Conservation (phyloP, 2,888 invertebrate species). For the Trissolcus brochymenae region DNA sequence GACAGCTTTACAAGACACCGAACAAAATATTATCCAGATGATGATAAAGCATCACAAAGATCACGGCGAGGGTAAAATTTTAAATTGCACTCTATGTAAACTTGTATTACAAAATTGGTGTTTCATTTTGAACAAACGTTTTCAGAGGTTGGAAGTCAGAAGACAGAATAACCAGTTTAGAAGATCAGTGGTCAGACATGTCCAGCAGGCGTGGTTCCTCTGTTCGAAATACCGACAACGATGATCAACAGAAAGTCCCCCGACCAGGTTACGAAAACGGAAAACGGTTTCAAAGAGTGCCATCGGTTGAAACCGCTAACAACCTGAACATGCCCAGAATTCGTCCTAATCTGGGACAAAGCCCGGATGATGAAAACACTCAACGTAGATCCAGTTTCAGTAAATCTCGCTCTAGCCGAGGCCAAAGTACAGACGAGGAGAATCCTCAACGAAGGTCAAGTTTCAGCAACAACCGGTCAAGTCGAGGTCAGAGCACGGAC, state of each 20-base stretch:
- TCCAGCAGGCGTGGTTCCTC: slow-evolving; percentile 62
- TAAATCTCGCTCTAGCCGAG: slow-evolving; percentile 41
- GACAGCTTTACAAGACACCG: slow-evolving; percentile 67
- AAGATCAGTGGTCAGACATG: slow-evolving; percentile 68
- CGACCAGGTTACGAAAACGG: slow-evolving; percentile 49
- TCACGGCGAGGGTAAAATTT: slow-evolving; percentile 66
- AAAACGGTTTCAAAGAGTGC: slow-evolving; percentile 53
- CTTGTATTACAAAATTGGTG: not conserved
- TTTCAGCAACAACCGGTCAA: slow-evolving; percentile 42
- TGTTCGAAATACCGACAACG: slow-evolving; percentile 29
- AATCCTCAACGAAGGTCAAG: slow-evolving; percentile 63
- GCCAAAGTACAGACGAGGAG: slow-evolving; percentile 69
- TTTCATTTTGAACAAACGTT: not conserved
- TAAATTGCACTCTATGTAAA: not conserved
- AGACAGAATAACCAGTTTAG: slow-evolving; percentile 66
- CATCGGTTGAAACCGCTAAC: slow-evolving; percentile 51
- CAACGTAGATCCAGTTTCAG: no score
- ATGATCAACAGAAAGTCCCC: slow-evolving; percentile 44
- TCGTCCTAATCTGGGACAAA: not conserved
- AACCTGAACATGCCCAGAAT: slow-evolving; percentile 20
- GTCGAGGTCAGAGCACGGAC: slow-evolving; percentile 67
- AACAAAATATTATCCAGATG: slow-evolving; percentile 65
- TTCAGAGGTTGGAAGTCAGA: slow-evolving; percentile 68
- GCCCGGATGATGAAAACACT: no score
- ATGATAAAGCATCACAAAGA: slow-evolving; percentile 63